A percentile compares a stretch with the other conserved stretches of the same genome.
Evolutionary conservation across 2,797 vertebrate genomes (phyloP).

Genomic region (Podargus strigoides): DNA sequence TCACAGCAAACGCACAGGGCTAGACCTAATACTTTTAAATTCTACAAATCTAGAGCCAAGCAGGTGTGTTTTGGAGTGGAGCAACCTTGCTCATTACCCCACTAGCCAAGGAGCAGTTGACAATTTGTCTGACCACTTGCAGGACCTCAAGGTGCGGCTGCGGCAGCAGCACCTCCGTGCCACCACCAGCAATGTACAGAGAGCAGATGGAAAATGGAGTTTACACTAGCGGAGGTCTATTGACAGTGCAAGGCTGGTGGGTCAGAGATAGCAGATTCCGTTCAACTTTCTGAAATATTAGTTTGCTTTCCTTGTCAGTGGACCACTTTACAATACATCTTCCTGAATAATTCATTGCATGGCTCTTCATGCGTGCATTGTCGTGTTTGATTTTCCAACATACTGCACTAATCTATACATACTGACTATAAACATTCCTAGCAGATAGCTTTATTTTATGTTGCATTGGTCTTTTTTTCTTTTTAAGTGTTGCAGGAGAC

Average conservation of each 20-base stretch:
- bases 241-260: not conserved
- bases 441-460: constrained; percentile 49
- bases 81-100: not conserved
- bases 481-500: constrained; percentile 39
- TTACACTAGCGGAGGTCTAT: not conserved
- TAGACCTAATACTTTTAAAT: not conserved
- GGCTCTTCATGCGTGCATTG: not conserved
- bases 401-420: constrained; percentile 49
- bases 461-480: not conserved
- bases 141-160: not conserved
- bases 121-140: not conserved
- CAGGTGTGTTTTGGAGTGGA: not conserved
- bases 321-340: not conserved
- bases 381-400: not conserved
- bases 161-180: not conserved
- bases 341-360: constrained; percentile 45
- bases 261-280: not conserved
- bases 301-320: not conserved
- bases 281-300: not conserved
- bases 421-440: constrained; percentile 43
- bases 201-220: not conserved
- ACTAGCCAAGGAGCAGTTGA: not conserved
- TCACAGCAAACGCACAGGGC: not conserved
- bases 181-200: not conserved
- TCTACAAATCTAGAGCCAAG: accelerated